Percentiles rank a stretch among this genome's conserved stretches.
Conservation (phyloP, 2,888 invertebrate genomes). For the Euphydryas editha region DNA sequence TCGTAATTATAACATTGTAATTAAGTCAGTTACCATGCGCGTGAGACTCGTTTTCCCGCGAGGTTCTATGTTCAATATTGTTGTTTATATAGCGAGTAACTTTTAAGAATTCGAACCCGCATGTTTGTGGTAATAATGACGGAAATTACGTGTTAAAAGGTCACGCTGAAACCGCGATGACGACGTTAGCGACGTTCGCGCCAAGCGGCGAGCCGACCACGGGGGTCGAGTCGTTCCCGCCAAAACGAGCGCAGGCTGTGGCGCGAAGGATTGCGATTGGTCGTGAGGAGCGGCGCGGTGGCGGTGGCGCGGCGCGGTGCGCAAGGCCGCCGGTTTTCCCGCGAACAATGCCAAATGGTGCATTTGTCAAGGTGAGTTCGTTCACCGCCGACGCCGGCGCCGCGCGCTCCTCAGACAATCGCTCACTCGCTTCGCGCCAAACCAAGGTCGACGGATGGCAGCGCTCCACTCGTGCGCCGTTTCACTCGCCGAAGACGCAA, state of each 20-base stretch:
- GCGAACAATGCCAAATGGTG: slow-evolving; percentile 84
- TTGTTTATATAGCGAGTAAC: slow-evolving; percentile 28
- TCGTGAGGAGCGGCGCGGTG: slow-evolving; percentile 64
- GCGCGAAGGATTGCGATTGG: slow-evolving; percentile 80
- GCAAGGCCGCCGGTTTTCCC: slow-evolving; percentile 83
- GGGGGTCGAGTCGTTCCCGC: slow-evolving; percentile 64
- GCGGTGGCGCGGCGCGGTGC: slow-evolving; percentile 73
- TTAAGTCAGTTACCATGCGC: slow-evolving; percentile 42
- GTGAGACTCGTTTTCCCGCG: slow-evolving; percentile 27
- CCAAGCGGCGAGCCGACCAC: slow-evolving; percentile 54
- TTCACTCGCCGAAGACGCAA: slow-evolving; percentile 63
- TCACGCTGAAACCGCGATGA: slow-evolving; percentile 53
- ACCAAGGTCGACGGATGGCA: slow-evolving; percentile 78
- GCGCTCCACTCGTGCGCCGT: slow-evolving; percentile 58
- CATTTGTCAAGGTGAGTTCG: slow-evolving; percentile 84
- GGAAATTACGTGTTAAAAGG: slow-evolving; percentile 48
- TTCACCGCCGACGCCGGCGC: slow-evolving; percentile 79
- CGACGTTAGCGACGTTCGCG: slow-evolving; percentile 53
- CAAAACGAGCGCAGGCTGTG: slow-evolving; percentile 80
- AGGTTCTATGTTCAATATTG: slow-evolving; percentile 26
- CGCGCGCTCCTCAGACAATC: slow-evolving; percentile 65
- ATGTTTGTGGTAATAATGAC: slow-evolving; percentile 35
- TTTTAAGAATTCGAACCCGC: slow-evolving; percentile 34
- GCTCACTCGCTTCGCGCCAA: slow-evolving; percentile 69
- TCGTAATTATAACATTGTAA: slow-evolving; percentile 43